Evolutionary conservation across 2,113 vertebrate species (phyloP), one percentile per base, ranked within the genome.

Genomic region (Melanerpes formicivorus): DNA sequence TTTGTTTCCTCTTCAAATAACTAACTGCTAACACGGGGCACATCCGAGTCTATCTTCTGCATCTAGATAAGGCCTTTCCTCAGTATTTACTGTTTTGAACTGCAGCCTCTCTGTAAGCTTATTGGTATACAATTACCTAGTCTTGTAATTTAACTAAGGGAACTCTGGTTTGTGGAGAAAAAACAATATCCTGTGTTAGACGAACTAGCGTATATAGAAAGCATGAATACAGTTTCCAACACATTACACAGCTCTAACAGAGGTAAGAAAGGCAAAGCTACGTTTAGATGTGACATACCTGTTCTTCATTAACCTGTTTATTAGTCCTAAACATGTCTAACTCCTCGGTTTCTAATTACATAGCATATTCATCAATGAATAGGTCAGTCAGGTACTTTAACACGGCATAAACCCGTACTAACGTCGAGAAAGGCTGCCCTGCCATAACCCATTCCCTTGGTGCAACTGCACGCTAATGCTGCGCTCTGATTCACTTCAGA

Each of bases 401-500:
- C 48, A 2, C 6, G 2, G 18, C 76, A 37, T 15, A 52, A 14
- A 22, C 1, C n/a, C 14, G 15, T 59, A 2, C 27, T 1, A 4
- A 59, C 1, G 10, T 59, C 3, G 21, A 30, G 1, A 8, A 11
- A 17, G 18, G 16, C 11, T 32, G 8, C 14, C 34, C n/a, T 17
- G 1, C 48, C 21, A 1, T 2, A 7, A 7, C 14, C 37, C 27
- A 1, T 2, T 18, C 30, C 50, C 30, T 5, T 1, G 8, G 5
- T 4, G 21, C 55, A 40, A 6, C 60, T 0, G 10, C 50, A 13
- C 1, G 21, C 18, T 10, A 4, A 3, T 2, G 9, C 5, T 3
- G 12, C 23, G 0, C 32, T 3, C 34, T 0, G 12, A 3, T 2
- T 26, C 48, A 1, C 5, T 2, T 4, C 0, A 3, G 50, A 16